Conservation (phyloP, 2,113 vertebrate species). For the Psittacula cyanocephala region DNA sequence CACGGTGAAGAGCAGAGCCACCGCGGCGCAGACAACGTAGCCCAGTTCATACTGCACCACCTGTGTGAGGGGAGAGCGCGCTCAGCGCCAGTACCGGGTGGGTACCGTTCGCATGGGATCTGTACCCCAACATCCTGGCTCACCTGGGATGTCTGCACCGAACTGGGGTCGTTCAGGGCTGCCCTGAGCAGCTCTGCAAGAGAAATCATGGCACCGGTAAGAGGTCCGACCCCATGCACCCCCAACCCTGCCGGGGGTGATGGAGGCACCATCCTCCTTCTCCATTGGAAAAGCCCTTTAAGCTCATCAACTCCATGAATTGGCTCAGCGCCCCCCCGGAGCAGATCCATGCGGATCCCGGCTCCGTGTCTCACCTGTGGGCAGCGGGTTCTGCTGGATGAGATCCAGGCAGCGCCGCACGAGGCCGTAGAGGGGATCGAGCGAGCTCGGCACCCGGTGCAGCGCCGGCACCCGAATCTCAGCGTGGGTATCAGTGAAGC, state of each 20-base stretch:
- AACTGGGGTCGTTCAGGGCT: constrained; percentile 62
- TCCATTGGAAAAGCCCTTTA: background rate
- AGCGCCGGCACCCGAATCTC: constrained; percentile 56
- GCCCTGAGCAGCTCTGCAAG: constrained; percentile 68
- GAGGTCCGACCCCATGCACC: rapidly evolving
- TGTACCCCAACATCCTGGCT: background rate
- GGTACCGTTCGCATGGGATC: rapidly evolving
- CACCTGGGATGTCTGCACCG: constrained; percentile 67
- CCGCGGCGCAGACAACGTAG: constrained; percentile 71
- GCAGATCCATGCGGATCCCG: rapidly evolving
- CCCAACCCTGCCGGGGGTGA: rapidly evolving
- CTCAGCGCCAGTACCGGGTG: rapidly evolving
- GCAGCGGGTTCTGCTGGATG: constrained; percentile 78
- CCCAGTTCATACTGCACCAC: constrained; percentile 79
- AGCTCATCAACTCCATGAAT: background rate
- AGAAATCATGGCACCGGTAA: rapidly evolving
- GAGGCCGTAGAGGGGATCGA: constrained; percentile 71
- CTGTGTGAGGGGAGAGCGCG: background rate
- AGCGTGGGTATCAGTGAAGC: constrained; percentile 53
- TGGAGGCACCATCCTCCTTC: background rate
- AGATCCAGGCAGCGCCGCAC: constrained; percentile 69
- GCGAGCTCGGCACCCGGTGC: constrained; percentile 31
- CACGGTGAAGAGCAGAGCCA: constrained; percentile 74
- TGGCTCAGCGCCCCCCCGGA: background rate
- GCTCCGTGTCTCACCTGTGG: constrained; percentile 66